A percentile compares a stretch with the other conserved stretches of the same genome.
These are phyloP conservation scores for Globicephala melas DNA, from an alignment of 2,113 vertebrate genomes.

Conservation along the genomic window DNA sequence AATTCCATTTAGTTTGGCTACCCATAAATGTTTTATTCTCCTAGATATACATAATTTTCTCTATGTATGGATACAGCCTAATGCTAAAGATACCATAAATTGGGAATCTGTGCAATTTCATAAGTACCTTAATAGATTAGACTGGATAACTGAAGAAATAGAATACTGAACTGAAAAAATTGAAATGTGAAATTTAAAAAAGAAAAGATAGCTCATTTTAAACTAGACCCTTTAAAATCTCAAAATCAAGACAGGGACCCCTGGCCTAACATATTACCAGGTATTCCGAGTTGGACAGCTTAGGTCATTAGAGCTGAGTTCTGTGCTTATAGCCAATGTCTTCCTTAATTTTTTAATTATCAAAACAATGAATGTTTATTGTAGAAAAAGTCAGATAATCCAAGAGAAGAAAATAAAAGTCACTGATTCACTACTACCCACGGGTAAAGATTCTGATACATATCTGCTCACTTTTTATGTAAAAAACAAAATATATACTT, in stretches of 20 bases:
- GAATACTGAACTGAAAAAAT: background rate
- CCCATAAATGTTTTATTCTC: background rate
- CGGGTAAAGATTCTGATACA: background rate
- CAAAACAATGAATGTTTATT: background rate
- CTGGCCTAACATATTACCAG: background rate
- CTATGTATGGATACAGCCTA: background rate
- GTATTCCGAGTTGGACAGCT: background rate
- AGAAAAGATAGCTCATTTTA: background rate
- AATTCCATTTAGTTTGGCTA: background rate
- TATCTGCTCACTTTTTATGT: background rate
- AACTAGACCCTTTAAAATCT: background rate
- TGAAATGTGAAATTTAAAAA: background rate
- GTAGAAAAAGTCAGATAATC: background rate
- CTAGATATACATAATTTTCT: background rate
- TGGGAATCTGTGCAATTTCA: background rate
- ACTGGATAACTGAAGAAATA: conserved; percentile 10
- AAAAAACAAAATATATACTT: background rate
- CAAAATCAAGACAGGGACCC: background rate
- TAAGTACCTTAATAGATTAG: background rate
- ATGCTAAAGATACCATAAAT: background rate
- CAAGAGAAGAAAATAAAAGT: conserved; percentile 21
- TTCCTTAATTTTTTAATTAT: conserved; percentile 29
- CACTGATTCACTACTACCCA: background rate
- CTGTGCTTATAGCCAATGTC: background rate
- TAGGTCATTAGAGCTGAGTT: background rate